Evolutionary conservation across 2,797 vertebrate species (phyloP).

Genomic region (Spinibarbus caldwelli): DNA sequence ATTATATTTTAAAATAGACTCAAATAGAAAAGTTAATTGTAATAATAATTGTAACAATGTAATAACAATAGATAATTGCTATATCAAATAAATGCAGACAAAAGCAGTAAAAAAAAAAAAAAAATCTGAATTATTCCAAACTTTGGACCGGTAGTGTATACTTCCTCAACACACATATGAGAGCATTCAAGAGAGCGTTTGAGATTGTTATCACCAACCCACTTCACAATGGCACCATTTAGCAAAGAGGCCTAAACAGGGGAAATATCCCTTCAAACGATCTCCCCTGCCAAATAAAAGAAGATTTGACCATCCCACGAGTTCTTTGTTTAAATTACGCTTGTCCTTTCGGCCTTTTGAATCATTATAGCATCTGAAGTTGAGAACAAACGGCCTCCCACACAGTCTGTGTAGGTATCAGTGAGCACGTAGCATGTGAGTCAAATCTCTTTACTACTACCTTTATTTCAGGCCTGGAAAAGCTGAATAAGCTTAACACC

Average conservation of each 20-base stretch:
- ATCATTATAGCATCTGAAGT: not conserved
- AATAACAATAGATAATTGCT: not conserved
- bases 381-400: not conserved
- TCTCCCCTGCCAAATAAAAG: not conserved
- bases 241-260: conserved; percentile 8
- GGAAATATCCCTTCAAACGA: not conserved
- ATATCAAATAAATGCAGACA: not conserved
- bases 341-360: not conserved
- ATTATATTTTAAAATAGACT: too few species aligned
- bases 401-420: not conserved
- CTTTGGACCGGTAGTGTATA: not conserved
- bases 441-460: conserved; percentile 3
- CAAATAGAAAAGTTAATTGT: too few species aligned
- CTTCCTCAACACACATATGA: not conserved
- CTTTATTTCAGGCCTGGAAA: conserved; percentile 16
- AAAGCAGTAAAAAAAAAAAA: not conserved
- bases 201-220: not conserved
- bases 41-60: too few species aligned
- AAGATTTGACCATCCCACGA: conserved; percentile 1
- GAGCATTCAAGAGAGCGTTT: not conserved
- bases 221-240: not conserved
- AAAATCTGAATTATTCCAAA: not conserved
- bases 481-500: conserved; percentile 48
- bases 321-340: not conserved
- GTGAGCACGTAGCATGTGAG: not conserved